These are phyloP conservation scores for Mungos mungo DNA, from an alignment of 2,113 vertebrate genomes.

Conservation along the genomic window DNA sequence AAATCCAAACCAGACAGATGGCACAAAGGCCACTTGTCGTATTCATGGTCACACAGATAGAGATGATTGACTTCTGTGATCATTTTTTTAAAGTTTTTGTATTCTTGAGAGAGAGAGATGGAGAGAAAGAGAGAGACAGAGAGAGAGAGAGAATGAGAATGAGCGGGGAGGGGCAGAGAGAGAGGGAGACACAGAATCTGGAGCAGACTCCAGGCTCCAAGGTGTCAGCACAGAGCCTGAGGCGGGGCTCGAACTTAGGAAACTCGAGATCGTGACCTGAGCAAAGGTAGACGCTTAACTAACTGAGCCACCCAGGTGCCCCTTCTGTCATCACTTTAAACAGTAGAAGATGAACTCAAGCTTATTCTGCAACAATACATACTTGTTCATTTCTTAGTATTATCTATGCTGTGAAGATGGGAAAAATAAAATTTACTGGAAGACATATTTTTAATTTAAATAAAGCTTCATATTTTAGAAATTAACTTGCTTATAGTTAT, in stretches of 20 bases:
- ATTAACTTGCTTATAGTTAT: neutral
- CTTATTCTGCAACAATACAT: neutral
- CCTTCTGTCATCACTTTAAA: neutral
- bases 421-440: neutral
- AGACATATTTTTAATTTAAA: neutral
- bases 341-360: neutral
- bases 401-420: neutral
- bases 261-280: no score
- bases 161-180: no score
- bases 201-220: no score
- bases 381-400: neutral
- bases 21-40: neutral
- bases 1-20: neutral
- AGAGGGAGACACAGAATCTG: no score
- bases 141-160: no score
- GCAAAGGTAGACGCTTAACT: no score
- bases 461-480: neutral
- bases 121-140: no score
- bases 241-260: no score
- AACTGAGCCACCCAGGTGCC: no score
- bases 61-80: neutral
- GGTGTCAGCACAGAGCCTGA: no score
- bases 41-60: neutral
- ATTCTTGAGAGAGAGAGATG: no score
- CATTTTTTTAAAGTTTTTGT: neutral